These are phyloP conservation scores for Adelges cooleyi DNA, from an alignment of 1,140 invertebrate species.

Conservation along the genomic window DNA sequence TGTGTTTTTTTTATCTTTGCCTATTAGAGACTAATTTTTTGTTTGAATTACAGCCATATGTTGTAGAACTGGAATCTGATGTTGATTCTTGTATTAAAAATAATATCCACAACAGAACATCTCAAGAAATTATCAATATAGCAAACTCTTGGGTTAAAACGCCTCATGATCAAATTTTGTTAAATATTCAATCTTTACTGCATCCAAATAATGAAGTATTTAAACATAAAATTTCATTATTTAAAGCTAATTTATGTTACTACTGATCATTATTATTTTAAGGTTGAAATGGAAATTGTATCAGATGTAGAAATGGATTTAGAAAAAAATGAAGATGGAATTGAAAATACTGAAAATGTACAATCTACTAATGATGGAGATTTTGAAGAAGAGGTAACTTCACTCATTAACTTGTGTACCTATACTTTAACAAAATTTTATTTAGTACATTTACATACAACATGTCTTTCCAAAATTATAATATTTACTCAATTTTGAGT, in stretches of 20 bases:
- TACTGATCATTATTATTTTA: background rate
- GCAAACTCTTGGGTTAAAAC: slow-evolving; percentile 65
- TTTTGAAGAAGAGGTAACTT: slow-evolving; percentile 17
- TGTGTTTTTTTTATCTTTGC: too few relatives aligned
- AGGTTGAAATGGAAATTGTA: slow-evolving; percentile 6
- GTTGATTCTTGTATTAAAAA: slow-evolving; percentile 59
- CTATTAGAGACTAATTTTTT: too few relatives aligned
- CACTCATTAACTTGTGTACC: too few relatives aligned
- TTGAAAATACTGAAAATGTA: background rate
- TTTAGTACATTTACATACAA: too few relatives aligned
- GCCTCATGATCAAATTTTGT: slow-evolving; percentile 50
- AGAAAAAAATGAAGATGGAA: background rate
- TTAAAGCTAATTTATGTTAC: background rate
- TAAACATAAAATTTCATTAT: background rate
- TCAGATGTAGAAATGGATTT: slow-evolving; percentile 11
- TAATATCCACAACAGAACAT: slow-evolving; percentile 70
- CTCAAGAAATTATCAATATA: slow-evolving; percentile 68
- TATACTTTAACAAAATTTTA: too few relatives aligned
- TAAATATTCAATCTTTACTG: slow-evolving; percentile 69
- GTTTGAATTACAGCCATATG: slow-evolving; percentile 54
- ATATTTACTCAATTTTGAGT: too few relatives aligned
- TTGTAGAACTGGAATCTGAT: slow-evolving; percentile 77
- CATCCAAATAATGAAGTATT: slow-evolving; percentile 59
- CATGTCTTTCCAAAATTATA: too few relatives aligned
- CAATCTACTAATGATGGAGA: background rate